Conservation (phyloP, 1,140 invertebrate species). For the Solenopsis invicta region DNA sequence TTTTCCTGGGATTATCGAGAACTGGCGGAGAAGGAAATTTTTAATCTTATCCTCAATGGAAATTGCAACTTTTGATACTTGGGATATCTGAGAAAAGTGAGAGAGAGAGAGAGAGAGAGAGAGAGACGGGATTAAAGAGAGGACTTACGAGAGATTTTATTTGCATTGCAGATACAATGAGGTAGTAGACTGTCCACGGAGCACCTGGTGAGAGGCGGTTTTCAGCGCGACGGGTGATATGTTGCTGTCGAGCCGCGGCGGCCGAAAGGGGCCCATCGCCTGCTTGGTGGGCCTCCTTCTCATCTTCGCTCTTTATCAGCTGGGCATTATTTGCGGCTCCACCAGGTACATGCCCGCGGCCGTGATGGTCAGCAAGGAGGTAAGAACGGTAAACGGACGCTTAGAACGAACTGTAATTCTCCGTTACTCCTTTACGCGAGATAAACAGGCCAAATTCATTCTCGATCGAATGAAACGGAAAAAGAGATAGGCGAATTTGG, state of each 20-base stretch:
- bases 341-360: slow-evolving; percentile 80
- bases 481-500: background rate
- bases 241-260: slow-evolving; percentile 82
- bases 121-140: no score
- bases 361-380: slow-evolving; percentile 85
- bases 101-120: background rate
- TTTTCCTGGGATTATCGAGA: background rate
- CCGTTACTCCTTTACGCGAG: background rate
- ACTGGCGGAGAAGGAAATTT: background rate
- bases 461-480: background rate
- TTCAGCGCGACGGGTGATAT: slow-evolving; percentile 71
- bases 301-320: slow-evolving; percentile 84
- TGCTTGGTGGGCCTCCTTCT: slow-evolving; percentile 82
- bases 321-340: slow-evolving; percentile 84
- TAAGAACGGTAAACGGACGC: slow-evolving; percentile 75
- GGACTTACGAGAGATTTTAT: slow-evolving; percentile 2
- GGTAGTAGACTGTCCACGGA: slow-evolving; percentile 53
- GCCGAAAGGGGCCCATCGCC: slow-evolving; percentile 81
- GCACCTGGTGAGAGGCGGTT: slow-evolving; percentile 58
- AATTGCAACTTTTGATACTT: background rate
- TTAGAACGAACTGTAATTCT: slow-evolving; percentile 67
- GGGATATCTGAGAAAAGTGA: background rate
- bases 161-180: slow-evolving; percentile 69
- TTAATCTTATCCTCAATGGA: background rate
- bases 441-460: background rate